Evolutionary conservation across 2,888 invertebrate species (phyloP).

Genomic region (Pollenia griseotomentosa): DNA sequence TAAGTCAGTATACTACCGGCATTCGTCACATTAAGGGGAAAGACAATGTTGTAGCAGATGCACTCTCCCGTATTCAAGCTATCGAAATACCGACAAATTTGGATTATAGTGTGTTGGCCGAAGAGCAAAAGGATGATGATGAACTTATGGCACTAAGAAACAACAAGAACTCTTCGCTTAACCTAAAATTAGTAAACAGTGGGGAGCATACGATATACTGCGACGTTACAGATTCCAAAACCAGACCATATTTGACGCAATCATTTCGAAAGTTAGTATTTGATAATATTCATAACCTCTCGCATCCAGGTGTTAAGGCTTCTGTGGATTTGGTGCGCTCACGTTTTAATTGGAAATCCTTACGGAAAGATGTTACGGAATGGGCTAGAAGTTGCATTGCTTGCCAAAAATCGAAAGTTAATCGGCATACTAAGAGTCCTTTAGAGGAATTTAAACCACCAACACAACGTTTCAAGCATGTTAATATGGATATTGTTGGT

Average conservation of each 20-base stretch:
- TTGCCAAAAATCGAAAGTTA: constrained; percentile 51
- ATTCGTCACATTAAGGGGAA: neutral
- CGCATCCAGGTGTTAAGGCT: neutral
- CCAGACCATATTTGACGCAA: too few species aligned
- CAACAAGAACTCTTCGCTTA: too few species aligned
- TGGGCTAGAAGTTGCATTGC: constrained; percentile 50
- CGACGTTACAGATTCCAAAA: too few species aligned
- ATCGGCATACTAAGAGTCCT: constrained; percentile 38
- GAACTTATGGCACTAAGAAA: too few species aligned
- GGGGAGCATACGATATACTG: too few species aligned
- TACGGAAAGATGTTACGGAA: constrained; percentile 31
- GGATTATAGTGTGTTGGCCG: too few species aligned
- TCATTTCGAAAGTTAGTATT: too few species aligned
- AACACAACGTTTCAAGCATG: constrained; percentile 32
- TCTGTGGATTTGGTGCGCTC: constrained; percentile 26
- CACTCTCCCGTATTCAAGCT: too few species aligned
- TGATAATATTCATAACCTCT: neutral
- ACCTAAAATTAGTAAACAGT: too few species aligned
- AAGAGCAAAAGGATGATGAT: too few species aligned
- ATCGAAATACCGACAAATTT: too few species aligned
- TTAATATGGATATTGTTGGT: constrained; percentile 52
- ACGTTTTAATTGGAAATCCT: constrained; percentile 40
- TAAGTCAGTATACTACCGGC: constrained; percentile 2
- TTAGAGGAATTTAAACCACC: neutral
- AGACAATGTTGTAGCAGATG: too few species aligned